These are phyloP conservation scores for Microcebus tavaratra DNA, from an alignment of 2,113 vertebrate genomes.

Conservation along the genomic window DNA sequence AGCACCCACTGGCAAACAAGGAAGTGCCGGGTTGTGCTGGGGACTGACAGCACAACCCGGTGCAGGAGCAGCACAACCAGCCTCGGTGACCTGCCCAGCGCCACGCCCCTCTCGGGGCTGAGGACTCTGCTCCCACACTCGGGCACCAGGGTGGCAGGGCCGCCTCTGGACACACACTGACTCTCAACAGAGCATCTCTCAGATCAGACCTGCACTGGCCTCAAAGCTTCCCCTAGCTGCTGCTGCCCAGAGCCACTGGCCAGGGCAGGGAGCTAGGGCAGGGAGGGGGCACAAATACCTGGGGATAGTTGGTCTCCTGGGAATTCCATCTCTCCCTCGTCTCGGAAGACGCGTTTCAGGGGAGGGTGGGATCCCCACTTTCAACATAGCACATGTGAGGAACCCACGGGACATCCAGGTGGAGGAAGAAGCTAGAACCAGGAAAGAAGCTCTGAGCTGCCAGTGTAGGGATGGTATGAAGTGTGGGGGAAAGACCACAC, in stretches of 20 bases:
- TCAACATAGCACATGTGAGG: accelerated
- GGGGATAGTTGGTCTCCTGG: not conserved
- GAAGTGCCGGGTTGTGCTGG: too few relatives aligned
- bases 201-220: not conserved
- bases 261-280: not conserved
- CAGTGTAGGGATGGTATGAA: not conserved
- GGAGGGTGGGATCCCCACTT: not conserved
- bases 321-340: not conserved
- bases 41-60: not conserved
- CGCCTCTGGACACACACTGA: not conserved
- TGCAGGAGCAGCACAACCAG: not conserved
- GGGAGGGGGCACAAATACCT: not conserved
- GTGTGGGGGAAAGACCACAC: not conserved
- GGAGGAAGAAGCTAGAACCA: not conserved
- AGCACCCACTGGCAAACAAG: not conserved
- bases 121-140: not conserved
- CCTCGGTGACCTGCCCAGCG: too few relatives aligned
- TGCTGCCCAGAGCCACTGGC: not conserved
- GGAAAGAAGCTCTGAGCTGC: not conserved
- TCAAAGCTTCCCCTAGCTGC: not conserved
- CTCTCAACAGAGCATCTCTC: not conserved
- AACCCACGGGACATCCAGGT: not conserved
- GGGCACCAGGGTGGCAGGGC: too few relatives aligned
- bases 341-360: not conserved
- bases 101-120: too few relatives aligned